phyloP scores from a whole-genome alignment of 2,888 invertebrate species.

The Andricus quercusramuli region DNA sequence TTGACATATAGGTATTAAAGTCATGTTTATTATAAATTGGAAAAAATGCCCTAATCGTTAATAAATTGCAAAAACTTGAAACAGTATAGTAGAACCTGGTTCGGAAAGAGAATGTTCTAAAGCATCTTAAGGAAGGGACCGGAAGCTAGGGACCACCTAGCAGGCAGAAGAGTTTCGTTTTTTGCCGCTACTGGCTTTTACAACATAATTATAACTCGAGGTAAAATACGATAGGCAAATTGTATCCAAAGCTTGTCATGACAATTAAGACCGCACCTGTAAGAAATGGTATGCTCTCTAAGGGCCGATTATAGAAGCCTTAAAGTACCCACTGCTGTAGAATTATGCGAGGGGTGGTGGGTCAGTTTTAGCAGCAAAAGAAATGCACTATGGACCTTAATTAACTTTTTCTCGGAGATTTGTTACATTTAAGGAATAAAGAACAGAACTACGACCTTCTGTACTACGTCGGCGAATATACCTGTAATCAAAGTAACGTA shows the following conservation, averaged over 20 bases:
- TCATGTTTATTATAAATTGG: neutral
- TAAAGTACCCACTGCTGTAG: slow-evolving; percentile 25
- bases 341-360: slow-evolving; percentile 17
- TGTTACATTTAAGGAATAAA: slow-evolving; percentile 41
- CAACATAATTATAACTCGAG: slow-evolving; percentile 38
- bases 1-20: neutral
- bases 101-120: neutral
- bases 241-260: slow-evolving; percentile 37
- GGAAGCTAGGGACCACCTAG: slow-evolving; percentile 35
- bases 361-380: slow-evolving; percentile 28
- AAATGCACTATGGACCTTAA: slow-evolving; percentile 23
- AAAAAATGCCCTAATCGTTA: slow-evolving; percentile 7
- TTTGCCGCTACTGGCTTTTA: slow-evolving; percentile 33
- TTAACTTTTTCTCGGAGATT: slow-evolving; percentile 38
- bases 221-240: slow-evolving; percentile 40
- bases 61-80: slow-evolving; percentile 14
- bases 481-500: slow-evolving; percentile 55
- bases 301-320: slow-evolving; percentile 30
- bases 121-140: neutral
- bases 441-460: slow-evolving; percentile 19
- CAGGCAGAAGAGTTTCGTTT: slow-evolving; percentile 33
- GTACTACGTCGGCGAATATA: slow-evolving; percentile 48
- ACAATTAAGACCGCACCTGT: slow-evolving; percentile 34
- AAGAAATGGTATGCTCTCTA: slow-evolving; percentile 25
- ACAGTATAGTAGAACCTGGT: neutral